These are phyloP conservation scores for Sciurus carolinensis DNA, from an alignment of 2,797 vertebrate genomes.

Conservation along the genomic window DNA sequence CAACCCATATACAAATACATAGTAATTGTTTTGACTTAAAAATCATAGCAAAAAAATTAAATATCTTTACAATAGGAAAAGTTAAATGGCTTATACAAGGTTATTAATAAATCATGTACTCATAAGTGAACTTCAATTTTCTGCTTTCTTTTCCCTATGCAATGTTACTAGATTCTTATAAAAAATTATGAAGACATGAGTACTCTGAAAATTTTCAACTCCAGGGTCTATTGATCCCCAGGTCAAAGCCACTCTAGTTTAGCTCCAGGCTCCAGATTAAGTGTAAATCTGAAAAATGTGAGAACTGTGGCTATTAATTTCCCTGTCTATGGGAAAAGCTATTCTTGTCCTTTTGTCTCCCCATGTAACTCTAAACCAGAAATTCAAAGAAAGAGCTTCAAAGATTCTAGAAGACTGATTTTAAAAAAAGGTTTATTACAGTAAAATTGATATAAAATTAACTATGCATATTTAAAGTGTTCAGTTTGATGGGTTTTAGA, in stretches of 20 bases:
- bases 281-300: background rate
- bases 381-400: conserved; percentile 37
- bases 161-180: background rate
- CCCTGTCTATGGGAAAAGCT: conserved; percentile 22
- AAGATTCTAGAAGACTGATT: background rate
- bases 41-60: background rate
- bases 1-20: background rate
- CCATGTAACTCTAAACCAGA: conserved; percentile 19
- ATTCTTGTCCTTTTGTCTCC: conserved; percentile 49
- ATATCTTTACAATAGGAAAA: conserved; percentile 1
- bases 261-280: conserved; percentile 19
- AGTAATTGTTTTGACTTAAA: background rate
- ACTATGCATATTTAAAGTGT: background rate
- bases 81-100: background rate
- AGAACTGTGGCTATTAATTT: conserved; percentile 50
- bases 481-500: conserved; percentile 8
- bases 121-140: background rate
- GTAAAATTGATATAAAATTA: conserved; percentile 32
- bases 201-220: background rate
- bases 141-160: background rate
- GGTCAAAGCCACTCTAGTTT: background rate
- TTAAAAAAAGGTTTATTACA: background rate
- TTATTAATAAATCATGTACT: conserved; percentile 10
- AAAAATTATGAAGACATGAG: conserved; percentile 29
- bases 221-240: background rate